A percentile compares a stretch with the other conserved stretches of the same genome.
These are phyloP conservation scores for Leptinotarsa juncta DNA, from an alignment of 2,888 invertebrate species.

Conservation along the genomic window DNA sequence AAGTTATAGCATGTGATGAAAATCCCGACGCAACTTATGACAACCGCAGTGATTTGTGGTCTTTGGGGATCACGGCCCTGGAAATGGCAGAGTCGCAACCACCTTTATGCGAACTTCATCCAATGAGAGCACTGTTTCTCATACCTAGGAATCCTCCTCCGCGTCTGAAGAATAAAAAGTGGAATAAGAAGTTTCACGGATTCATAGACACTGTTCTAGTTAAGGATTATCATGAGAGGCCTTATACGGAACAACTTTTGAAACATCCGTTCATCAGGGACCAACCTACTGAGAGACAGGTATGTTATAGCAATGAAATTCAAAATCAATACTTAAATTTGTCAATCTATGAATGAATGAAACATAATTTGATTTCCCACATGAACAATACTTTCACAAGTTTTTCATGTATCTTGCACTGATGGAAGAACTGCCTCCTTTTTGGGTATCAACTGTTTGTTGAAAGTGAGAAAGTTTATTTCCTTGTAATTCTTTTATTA, in stretches of 20 bases:
- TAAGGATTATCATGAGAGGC: constrained; percentile 98
- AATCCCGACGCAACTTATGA: constrained; percentile 99
- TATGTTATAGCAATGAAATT: constrained; percentile 67
- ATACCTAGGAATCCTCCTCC: constrained; percentile 99
- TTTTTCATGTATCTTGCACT: too few relatives aligned
- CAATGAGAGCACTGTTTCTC: constrained; percentile 98
- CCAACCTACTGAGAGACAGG: constrained; percentile 98
- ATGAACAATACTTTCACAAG: too few relatives aligned
- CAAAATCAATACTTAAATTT: neutral
- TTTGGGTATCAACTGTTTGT: too few relatives aligned
- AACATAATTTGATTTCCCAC: too few relatives aligned
- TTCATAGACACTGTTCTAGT: constrained; percentile 97
- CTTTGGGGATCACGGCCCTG: constrained; percentile 95
- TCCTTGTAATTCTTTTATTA: too few relatives aligned
- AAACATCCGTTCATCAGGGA: constrained; percentile 98
- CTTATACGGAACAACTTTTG: constrained; percentile 97
- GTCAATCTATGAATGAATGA: neutral
- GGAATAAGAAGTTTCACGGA: constrained; percentile 96
- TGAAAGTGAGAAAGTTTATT: too few relatives aligned
- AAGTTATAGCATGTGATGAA: constrained; percentile 99
- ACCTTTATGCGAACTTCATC: constrained; percentile 98
- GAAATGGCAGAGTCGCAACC: constrained; percentile 99
- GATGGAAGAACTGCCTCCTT: too few relatives aligned
- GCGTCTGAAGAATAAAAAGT: constrained; percentile 96
- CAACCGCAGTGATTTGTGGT: constrained; percentile 94